Base-by-base conservation (phyloP, 1,140 invertebrate genomes). In the Nautilus pompilius region DNA sequence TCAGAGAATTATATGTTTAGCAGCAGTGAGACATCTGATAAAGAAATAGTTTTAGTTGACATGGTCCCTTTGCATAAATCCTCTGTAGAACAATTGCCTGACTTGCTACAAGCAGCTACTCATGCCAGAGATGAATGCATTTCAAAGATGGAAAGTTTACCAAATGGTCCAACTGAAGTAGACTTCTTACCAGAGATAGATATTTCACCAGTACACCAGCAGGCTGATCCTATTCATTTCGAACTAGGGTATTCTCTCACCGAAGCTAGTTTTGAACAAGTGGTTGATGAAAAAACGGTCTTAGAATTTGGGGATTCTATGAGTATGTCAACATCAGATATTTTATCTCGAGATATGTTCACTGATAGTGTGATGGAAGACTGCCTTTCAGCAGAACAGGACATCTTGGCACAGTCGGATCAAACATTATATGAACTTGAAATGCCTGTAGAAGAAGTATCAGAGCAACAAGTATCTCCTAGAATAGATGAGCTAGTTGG, bases 141-240 rank as follows among this genome's bases (percentile, higher is more conserved):
- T 72, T 46, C n/a, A n/a, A n/a, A n/a, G n/a, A n/a, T n/a, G n/a
- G n/a, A n/a, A n/a, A n/a, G n/a, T n/a, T 75, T 83, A 34, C 78
- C 76, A 59, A 86, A 87, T 75, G 86, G 85, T 6, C 86, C 86
- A 33, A 85, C 86, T 24, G 86, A 88, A 77, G 82, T 84, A 17
- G 86, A 86, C 49, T 85, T 84, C 67, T 79, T 80, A 65, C 78
- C 83, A 57, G 82, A 85, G 71, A 82, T 79, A 73, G 84, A 83
- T 71, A n/a, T n/a, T n/a, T n/a, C n/a, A n/a, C n/a, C n/a, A n/a
- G n/a, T n/a, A n/a, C n/a, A n/a, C n/a, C n/a, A n/a, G n/a, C n/a
- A n/a, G n/a, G n/a, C n/a, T n/a, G n/a, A n/a, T n/a, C n/a, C n/a
- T n/a, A n/a, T n/a, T n/a, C n/a, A n/a, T n/a, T n/a, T n/a, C n/a